phyloP scores from a whole-genome alignment of 2,888 invertebrate species.

The Chloromyia formosa region DNA sequence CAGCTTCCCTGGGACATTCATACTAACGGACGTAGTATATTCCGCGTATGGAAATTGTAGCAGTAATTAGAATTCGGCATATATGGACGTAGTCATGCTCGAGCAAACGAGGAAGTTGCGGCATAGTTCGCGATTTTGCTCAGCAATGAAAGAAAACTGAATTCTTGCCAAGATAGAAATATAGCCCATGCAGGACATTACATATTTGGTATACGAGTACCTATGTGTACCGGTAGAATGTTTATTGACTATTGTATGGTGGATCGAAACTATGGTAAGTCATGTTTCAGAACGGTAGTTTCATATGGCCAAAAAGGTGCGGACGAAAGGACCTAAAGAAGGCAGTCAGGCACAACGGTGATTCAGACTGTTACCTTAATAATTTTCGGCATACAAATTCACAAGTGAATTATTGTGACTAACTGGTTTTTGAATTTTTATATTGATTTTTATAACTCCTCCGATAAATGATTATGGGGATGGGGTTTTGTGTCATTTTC shows the following conservation, averaged over 20 bases:
- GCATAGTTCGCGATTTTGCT: slow-evolving; percentile 3
- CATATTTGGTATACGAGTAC: slow-evolving; percentile 13
- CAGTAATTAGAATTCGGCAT: slow-evolving; percentile 40
- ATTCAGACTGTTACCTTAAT: not conserved
- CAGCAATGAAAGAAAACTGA: slow-evolving; percentile 9
- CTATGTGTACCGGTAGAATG: not conserved
- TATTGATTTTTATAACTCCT: no score
- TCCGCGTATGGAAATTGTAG: slow-evolving; percentile 40
- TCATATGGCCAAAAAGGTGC: not conserved
- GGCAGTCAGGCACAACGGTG: no score
- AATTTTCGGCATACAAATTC: no score
- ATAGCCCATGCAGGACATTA: slow-evolving; percentile 29
- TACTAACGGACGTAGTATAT: not conserved
- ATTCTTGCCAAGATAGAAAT: slow-evolving; percentile 23
- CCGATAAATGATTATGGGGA: no score
- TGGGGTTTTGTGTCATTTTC: no score
- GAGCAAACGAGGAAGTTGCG: slow-evolving; percentile 33
- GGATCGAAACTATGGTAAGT: not conserved
- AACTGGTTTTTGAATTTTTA: no score
- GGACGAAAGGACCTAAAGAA: no score
- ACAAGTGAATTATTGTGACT: no score
- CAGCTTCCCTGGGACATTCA: not conserved
- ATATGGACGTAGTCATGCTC: slow-evolving; percentile 23
- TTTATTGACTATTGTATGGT: slow-evolving; percentile 30
- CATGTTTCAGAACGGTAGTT: slow-evolving; percentile 17